Evolutionary conservation across 2,888 invertebrate species (phyloP), one percentile per base, ranked within the genome.

Genomic region (Volucella inanis): DNA sequence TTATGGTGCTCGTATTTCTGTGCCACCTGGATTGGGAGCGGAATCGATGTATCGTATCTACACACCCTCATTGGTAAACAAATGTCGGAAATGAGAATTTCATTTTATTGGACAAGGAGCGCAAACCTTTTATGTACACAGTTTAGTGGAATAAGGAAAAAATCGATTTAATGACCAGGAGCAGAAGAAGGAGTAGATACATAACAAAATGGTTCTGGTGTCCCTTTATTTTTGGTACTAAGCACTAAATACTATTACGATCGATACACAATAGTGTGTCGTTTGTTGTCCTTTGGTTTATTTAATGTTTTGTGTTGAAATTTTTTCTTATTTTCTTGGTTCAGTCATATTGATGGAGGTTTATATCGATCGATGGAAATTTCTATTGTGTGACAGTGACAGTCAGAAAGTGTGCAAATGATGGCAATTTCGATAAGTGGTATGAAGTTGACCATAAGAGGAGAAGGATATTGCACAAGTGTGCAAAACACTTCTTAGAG

Each of bases 91-190:
- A 50, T 59, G 59, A 39, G 38, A 71, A 47, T 22, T 70, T 57
- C 49, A 15, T 71, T 59, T 41, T 50, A 57, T 39, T 39, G 64
- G 54, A 8, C 45, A 18, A n/a, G 18, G 15, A n/a, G 54, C 38
- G 14, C 52, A 45, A 39, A 55, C 62, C 62, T 74, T 38, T 76
- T 76, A 45, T 50, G 41, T 59, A 15, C 43, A 12, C 43, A 72
- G 45, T 72, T 31, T 43, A 52, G 41, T 22, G 31, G 31, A 31
- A 31, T 31, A 31, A 75, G 43, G 15, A 22, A 52, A 59, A 62
- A 57, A 76, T 76, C 75, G 59, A 76, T 74, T 64, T 3, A 55
- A 64, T 47, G 47, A 11, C 55, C 62, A 39, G 54, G 47, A 64
- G 43, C 12, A 74, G 22, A 2, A 18, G 38, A 45, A 9, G 9